Base-by-base conservation (phyloP, 2,113 vertebrate genomes). In the Heterochromis multidens region DNA sequence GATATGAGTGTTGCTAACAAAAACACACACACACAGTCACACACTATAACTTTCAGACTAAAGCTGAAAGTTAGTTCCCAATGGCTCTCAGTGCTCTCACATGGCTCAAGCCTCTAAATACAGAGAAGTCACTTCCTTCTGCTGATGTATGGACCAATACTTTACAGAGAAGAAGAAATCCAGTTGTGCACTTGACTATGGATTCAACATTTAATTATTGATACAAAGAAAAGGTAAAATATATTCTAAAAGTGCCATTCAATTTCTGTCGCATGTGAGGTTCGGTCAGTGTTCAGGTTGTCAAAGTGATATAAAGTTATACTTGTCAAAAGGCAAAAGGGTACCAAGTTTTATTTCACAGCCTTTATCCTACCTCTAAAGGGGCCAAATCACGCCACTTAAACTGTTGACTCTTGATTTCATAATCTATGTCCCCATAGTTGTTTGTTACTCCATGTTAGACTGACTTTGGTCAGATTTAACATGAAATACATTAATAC, bases 41-140 rank as follows among this genome's bases (percentile, higher is more conserved):
- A 23, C 60, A 90, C 13, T 29, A 29, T 59, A 25, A 77, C 72
- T 23, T 43, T 74, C 8, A 82, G 79, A 90, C 81, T 80, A 80
- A 86, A 77, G 57, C 60, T 23, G 77, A 61, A 14, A 33, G 72
- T 78, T 80, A 25, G 17, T 61, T 49, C 76, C 19, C 79, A 35
- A 79, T 25, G 67, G 56, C 33, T 62, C 60, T 67, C 40, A 52
- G 10, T 81, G 70, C 13, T 58, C 35, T 87, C 82, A 72, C 49
- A 61, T 88, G 85, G 89, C 76, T 84, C 4, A 37, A 27, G 35
- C 61, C n/a, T 67, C 79, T 62, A 43, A 72, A 84, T 46, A 59
- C 52, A 79, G 52, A 77, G 49, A 70, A 23, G 37, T 54, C 65
- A 40, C 49, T 40, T 31, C 16, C 21, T 46, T 29, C 19, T 54